phyloP scores from a whole-genome alignment of 2,888 invertebrate genomes.

The Erannis defoliaria region DNA sequence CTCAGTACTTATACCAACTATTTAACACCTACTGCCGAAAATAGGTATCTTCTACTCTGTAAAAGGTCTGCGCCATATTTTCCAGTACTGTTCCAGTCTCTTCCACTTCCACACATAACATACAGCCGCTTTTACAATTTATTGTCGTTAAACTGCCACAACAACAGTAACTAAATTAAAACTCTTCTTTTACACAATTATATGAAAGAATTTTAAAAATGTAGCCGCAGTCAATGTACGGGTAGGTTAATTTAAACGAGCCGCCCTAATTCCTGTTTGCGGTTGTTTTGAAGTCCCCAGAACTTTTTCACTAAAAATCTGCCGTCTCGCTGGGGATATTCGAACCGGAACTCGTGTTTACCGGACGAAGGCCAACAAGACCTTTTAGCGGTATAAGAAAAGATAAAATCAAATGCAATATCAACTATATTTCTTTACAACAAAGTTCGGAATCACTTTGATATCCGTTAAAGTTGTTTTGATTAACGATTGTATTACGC shows the following conservation, averaged over 20 bases:
- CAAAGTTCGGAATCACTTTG: slow-evolving; percentile 2
- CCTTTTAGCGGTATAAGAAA: slow-evolving; percentile 18
- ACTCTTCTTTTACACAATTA: not conserved
- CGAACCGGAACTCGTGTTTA: slow-evolving; percentile 12
- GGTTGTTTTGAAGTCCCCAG: slow-evolving; percentile 32
- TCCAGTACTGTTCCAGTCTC: too few relatives aligned
- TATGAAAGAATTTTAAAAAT: slow-evolving; percentile 6
- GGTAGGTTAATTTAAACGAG: slow-evolving; percentile 19
- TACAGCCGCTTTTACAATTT: too few relatives aligned
- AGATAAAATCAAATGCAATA: not conserved
- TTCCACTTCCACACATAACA: too few relatives aligned
- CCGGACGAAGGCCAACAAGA: slow-evolving; percentile 20
- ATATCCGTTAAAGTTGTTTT: slow-evolving; percentile 21
- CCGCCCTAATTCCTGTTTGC: slow-evolving; percentile 22
- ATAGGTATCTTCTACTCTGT: too few relatives aligned
- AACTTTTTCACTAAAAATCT: slow-evolving; percentile 30
- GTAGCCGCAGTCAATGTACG: slow-evolving; percentile 12
- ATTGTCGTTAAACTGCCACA: too few relatives aligned
- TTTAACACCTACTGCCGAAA: too few relatives aligned
- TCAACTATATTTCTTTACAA: not conserved
- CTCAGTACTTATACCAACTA: too few relatives aligned
- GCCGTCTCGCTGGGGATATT: slow-evolving; percentile 14
- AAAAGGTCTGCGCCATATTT: too few relatives aligned
- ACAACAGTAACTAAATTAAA: not conserved
- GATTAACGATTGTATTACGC: slow-evolving; percentile 26